Base-by-base conservation (phyloP, 2,113 vertebrate genomes). In the Patagioenas fasciata region DNA sequence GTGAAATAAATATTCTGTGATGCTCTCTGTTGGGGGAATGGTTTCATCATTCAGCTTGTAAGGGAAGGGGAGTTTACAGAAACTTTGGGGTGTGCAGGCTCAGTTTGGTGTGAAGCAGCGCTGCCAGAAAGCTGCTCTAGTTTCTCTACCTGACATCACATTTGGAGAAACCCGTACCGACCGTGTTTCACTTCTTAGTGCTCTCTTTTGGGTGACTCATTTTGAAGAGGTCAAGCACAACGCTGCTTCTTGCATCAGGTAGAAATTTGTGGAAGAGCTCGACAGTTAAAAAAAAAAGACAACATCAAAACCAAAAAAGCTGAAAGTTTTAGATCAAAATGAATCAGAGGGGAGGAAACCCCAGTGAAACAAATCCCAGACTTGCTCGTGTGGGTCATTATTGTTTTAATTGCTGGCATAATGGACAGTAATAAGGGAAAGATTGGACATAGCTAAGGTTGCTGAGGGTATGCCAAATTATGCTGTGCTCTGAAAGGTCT, bases 271-370 rank as follows among this genome's bases (percentile, higher is more conserved):
- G 26, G 16, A 51, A 57, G 11, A 56, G 5, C 38, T 56, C 0
- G 1, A 5, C 28, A 17, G 7, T 29, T 44, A 19, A 17, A 53
- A 5, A 66, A 66, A 67, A 40, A 13, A 13, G 6, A 36, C 44
- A 32, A 29, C 48, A 7, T 21, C 48, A 15, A 53, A 53, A 53
- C 24, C 51, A 28, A 28, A 53, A 53, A 53, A 53, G 26, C 26
- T 28, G 26, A 58, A 42, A 29, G 3, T 4, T 17, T 70, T 53
- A 28, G 60, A 56, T 24, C 13, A 20, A 48, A 87, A 5, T 16
- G 0, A 3, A 6, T 5, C 48, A 50, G 48, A 50, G 0, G 1
- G 2, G 7, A 32, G 32, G 25, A 16, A 4, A 3, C 1, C 10
- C 2, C 11, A 18, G n/a, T 51, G 28, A 34, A 75, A 14, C 4